Conservation (phyloP, 2,888 invertebrate species). For the Neocrepidodera transversa region DNA sequence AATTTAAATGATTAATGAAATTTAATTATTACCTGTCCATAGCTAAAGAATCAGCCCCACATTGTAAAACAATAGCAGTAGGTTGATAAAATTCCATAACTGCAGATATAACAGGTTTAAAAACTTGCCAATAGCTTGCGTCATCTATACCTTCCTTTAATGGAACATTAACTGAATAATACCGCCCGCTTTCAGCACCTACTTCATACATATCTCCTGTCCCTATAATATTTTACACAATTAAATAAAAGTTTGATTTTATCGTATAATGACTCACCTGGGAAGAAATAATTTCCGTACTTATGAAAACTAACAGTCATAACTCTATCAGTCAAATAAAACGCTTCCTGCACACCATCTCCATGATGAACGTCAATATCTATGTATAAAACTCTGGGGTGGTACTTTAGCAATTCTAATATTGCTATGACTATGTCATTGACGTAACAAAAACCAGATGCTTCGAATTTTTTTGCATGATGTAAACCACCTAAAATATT, state of each 20-base stretch:
- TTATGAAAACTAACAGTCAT: slow-evolving; percentile 99
- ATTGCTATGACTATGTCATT: slow-evolving; percentile 99
- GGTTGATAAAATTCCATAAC: slow-evolving; percentile 98
- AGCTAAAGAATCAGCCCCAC: slow-evolving; percentile 97
- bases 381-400: slow-evolving; percentile 94
- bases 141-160: slow-evolving; percentile 98
- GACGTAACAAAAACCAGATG: slow-evolving; percentile 98
- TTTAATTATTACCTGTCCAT: slow-evolving; percentile 70
- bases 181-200: slow-evolving; percentile 93
- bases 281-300: slow-evolving; percentile 97
- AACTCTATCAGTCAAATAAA: slow-evolving; percentile 95
- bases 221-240: slow-evolving; percentile 44
- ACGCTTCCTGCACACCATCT: slow-evolving; percentile 97
- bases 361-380: slow-evolving; percentile 99
- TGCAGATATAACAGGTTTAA: slow-evolving; percentile 90
- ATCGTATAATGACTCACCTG: slow-evolving; percentile 70
- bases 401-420: slow-evolving; percentile 90
- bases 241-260: no score
- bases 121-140: slow-evolving; percentile 86
- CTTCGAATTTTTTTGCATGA: slow-evolving; percentile 99
- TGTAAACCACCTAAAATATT: slow-evolving; percentile 81
- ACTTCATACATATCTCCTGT: slow-evolving; percentile 99
- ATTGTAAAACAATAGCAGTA: slow-evolving; percentile 95
- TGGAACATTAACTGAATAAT: slow-evolving; percentile 98
- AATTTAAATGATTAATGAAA: not conserved